Evolutionary conservation across 2,113 vertebrate genomes (phyloP).

Genomic region (Antechinus flavipes): DNA sequence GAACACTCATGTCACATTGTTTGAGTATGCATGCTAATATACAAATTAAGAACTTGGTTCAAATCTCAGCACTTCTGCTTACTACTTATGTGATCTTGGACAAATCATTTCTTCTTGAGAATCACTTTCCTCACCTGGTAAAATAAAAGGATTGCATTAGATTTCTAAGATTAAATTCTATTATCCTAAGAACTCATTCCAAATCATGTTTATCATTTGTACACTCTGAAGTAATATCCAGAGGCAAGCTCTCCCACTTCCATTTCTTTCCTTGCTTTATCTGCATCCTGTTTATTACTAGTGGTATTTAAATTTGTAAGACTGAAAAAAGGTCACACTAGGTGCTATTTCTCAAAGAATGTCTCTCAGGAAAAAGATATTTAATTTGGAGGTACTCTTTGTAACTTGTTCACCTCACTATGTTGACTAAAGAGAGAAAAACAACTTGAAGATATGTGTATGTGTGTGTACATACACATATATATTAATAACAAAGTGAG

Average conservation of each 20-base stretch:
- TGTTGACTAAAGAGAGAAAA: slow-evolving; percentile 19
- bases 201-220: neutral
- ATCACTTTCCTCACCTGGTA: neutral
- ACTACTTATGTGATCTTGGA: neutral
- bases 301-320: neutral
- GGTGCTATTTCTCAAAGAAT: neutral
- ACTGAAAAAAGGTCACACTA: neutral
- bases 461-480: too few species aligned
- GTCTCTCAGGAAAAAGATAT: neutral
- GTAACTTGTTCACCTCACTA: neutral
- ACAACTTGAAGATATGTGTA: slow-evolving; percentile 3
- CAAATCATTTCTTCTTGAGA: neutral
- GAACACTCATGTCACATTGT: too few species aligned
- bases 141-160: neutral
- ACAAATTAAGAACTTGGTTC: neutral
- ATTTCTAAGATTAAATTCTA: neutral
- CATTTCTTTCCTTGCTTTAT: neutral
- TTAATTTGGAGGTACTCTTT: neutral
- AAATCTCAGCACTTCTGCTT: neutral
- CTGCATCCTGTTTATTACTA: neutral
- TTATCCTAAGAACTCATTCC: neutral
- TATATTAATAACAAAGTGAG: neutral
- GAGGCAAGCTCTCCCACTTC: neutral
- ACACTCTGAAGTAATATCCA: neutral
- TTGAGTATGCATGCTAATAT: neutral